Evolutionary conservation across 2,113 vertebrate genomes (phyloP).

Genomic region (Ibidorhyncha struthersii): DNA sequence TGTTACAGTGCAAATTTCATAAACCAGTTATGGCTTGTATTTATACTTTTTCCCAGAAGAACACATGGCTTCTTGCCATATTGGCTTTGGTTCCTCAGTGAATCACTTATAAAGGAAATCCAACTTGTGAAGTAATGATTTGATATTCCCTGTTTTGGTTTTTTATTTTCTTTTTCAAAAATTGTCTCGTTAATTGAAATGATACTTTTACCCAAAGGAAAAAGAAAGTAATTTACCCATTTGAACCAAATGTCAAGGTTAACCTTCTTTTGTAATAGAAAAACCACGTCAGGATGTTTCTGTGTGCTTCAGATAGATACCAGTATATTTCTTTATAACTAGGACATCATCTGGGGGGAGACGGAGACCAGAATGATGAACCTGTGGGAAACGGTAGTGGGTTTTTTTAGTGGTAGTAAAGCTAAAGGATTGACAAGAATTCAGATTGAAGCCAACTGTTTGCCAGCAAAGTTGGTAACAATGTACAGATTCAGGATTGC

Average conservation of each 20-base stretch:
- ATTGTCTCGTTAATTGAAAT: background rate
- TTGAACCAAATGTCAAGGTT: background rate
- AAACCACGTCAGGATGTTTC: background rate
- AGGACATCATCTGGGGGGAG: background rate
- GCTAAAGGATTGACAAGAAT: background rate
- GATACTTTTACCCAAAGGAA: background rate
- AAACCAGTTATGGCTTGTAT: background rate
- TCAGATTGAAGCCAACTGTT: background rate
- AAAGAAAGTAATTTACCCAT: background rate
- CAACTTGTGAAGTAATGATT: slow-evolving; percentile 4
- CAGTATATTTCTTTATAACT: background rate
- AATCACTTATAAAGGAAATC: slow-evolving; percentile 40
- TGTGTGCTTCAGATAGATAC: background rate
- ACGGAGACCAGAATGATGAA: background rate
- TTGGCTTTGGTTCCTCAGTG: slow-evolving; percentile 5
- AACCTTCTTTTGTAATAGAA: background rate
- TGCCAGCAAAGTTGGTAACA: background rate
- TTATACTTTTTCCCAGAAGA: slow-evolving; percentile 10
- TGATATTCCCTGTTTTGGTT: background rate
- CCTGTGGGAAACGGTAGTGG: background rate
- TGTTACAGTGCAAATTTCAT: background rate
- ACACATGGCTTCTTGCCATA: background rate
- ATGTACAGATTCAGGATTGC: background rate
- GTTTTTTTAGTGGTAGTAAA: background rate
- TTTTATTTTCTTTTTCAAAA: background rate